Evolutionary conservation across 1,140 invertebrate species (phyloP), one percentile per base, ranked within the genome.

Genomic region (Trigoniulus corallinus): DNA sequence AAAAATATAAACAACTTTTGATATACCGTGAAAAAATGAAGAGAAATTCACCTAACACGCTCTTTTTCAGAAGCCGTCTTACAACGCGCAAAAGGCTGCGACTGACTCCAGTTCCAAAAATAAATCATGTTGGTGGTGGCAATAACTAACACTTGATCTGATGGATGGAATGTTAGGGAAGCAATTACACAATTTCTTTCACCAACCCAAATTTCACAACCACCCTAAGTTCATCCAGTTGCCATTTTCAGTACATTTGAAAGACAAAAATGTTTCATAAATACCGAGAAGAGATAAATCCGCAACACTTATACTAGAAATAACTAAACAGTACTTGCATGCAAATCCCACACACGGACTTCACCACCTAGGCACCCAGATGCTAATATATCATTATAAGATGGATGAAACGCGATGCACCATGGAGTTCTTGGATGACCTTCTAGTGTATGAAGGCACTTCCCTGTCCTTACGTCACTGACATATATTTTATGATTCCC

Each of bases 401-500:
- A 79, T 1, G 87, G 87, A 69, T 92, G 87, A 67, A 91, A 91
- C 44, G 84, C 83, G 43, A 89, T 77, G 63, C 84, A 88, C 87
- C 87, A 93, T 2, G 87, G 87, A 42, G 85, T 89, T n/a, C 87
- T 70, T 23, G 86, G 84, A 69, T 91, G 87, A 7, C 87, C 87
- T 43, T 74, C 74, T 27, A 92, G 64, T 26, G 79, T 83, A 57
- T 77, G 76, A 20, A 88, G 75, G 64, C 85, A 81, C 62, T 82
- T 82, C 0, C 85, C 83, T 57, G 74, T 88, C 26, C 73, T 74
- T 23, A 88, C 64, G 60, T 91, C 83, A 43, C 79, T 85, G 13
- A 93, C 79, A 64, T 89, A 87, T n/a, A 93, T 80, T 64, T 84
- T 83, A 61, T 91, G 87, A 66, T 93, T 88, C 24, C 87, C 86